A percentile compares a stretch with the other conserved stretches of the same genome.
Conservation (phyloP, 2,113 vertebrate genomes). For the Peromyscus leucopus region DNA sequence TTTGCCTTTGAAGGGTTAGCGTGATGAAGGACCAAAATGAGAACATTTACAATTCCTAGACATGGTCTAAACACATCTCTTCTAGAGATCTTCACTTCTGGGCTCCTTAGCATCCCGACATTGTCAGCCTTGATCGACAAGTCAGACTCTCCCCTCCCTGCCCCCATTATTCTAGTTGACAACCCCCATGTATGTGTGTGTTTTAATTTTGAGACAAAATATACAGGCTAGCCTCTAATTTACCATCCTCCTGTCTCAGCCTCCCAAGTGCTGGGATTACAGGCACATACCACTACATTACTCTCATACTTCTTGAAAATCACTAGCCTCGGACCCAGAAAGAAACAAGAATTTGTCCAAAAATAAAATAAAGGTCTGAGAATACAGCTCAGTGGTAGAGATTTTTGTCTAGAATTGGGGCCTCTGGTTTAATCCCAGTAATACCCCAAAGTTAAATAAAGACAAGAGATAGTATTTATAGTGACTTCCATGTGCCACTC, state of each 20-base stretch:
- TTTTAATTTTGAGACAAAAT: background rate
- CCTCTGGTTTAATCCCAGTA: background rate
- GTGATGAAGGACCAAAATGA: background rate
- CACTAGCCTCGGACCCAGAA: background rate
- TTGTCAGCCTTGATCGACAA: background rate
- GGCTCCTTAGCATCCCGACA: background rate
- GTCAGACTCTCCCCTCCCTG: no score
- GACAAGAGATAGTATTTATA: background rate
- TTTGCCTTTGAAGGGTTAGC: background rate
- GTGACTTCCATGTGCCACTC: background rate
- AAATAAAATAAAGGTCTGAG: background rate
- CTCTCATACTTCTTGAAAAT: background rate
- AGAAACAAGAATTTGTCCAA: conserved; percentile 12
- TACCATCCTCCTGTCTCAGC: background rate
- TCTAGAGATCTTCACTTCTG: background rate
- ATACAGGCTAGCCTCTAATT: background rate
- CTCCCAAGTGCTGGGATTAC: background rate
- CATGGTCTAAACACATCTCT: background rate
- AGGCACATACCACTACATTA: background rate
- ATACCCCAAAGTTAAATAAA: background rate
- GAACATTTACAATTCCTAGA: background rate
- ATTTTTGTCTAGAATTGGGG: background rate
- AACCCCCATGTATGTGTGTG: background rate
- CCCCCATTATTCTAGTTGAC: background rate
- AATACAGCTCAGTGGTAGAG: background rate